Base-by-base conservation (phyloP, 2,797 vertebrate species). In the Leptoclinus maculatus region DNA sequence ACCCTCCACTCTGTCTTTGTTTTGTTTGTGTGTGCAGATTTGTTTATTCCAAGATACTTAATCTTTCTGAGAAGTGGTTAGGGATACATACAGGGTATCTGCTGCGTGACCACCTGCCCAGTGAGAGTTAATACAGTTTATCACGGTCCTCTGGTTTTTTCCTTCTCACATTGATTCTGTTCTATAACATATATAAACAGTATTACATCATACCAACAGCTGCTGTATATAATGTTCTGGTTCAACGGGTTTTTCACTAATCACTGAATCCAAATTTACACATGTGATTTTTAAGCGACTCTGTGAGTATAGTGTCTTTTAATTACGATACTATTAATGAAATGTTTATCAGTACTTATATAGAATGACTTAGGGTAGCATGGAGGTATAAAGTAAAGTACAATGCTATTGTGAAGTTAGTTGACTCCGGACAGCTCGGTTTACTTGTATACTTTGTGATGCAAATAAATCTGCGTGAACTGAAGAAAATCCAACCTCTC, bases 1-100 rank as follows among this genome's bases (percentile, higher is more conserved):
- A 72, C 23, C 38, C 36, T 67, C 36, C 5, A 0, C 23, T 14
- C 7, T 21, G 29, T 71, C 47, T 66, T 66, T 66, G 12, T 67
- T 67, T 67, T 64, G 12, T 8, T 5, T 29, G 29, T 29, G 29
- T 43, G 32, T 69, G 13, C 0, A 13, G 64, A 79, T 84, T 76
- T 76, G 54, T 66, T 79, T 76, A 45, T 78, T 78, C 29, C 25
- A 27, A 34, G 58, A 64, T 23, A 80, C 38, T 14, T 1, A 90
- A 93, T 91, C 85, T 75, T 88, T 90, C 87, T 72, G 74, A 71
- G 79, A 91, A 89, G 63, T 41, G 47, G n/a, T 0, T 17, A 36
- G 7, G 1, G 51, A 47, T 19, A 45, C 39, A 9, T 2, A 2
- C 14, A 1, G 53, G 25, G 2, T 53, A 66, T 85, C 77, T 41